Percentiles rank a stretch among this genome's conserved stretches.
These are phyloP conservation scores for Dorcus parallelipipedus DNA, from an alignment of 2,888 invertebrate species.

Conservation along the genomic window DNA sequence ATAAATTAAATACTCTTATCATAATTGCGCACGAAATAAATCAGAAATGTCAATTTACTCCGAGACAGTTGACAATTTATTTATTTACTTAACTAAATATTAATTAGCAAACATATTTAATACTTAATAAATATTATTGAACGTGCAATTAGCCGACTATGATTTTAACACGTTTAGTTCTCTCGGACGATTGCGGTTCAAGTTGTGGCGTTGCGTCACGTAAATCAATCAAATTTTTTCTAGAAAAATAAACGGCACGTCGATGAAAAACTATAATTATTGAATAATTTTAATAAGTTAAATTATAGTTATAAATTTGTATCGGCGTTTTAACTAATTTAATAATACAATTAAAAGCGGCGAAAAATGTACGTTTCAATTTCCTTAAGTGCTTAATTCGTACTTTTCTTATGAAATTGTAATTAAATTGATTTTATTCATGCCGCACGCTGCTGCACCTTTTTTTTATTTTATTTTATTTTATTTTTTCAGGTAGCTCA, in stretches of 20 bases:
- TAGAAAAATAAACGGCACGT: not conserved
- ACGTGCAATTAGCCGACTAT: constrained; percentile 8
- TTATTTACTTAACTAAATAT: constrained; percentile 7
- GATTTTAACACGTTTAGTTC: constrained; percentile 1
- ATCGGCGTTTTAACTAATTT: not conserved
- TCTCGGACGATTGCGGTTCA: not conserved
- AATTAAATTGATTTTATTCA: not conserved
- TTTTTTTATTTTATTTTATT: too few relatives aligned
- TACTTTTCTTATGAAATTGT: not conserved
- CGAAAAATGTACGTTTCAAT: not conserved
- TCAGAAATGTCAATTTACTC: constrained; percentile 9
- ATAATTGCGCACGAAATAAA: constrained; percentile 11
- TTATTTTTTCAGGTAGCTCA: too few relatives aligned
- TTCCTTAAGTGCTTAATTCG: not conserved
- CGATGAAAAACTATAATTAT: not conserved
- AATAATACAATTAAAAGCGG: not conserved
- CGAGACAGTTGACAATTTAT: constrained; percentile 7
- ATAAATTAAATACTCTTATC: not conserved
- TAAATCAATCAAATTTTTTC: not conserved
- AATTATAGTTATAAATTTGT: not conserved
- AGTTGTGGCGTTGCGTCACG: not conserved
- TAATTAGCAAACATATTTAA: constrained; percentile 7
- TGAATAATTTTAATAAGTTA: not conserved
- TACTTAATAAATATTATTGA: constrained; percentile 1
- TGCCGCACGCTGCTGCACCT: too few relatives aligned